A percentile compares a stretch with the other conserved stretches of the same genome.
Conservation (phyloP, 2,113 vertebrate species). For the Forbesichthys papilliferus region DNA sequence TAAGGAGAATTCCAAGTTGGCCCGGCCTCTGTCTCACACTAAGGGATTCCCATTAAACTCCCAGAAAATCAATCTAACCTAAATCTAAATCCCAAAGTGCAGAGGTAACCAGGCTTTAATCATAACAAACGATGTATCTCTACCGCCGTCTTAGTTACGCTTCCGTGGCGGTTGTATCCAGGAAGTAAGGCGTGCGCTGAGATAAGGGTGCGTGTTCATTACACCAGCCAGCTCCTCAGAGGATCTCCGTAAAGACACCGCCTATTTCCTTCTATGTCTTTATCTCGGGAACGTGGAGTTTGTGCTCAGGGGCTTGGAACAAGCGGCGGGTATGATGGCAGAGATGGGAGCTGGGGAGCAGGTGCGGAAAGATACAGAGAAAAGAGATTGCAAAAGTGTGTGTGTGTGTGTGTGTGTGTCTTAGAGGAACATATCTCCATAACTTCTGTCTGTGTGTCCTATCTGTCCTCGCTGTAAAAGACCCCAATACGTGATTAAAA, state of each 20-base stretch:
- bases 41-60: constrained; percentile 2
- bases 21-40: not conserved
- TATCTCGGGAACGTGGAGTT: too few relatives aligned
- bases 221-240: constrained; percentile 12
- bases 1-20: not conserved
- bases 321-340: too few relatives aligned
- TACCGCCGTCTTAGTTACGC: constrained; percentile 28
- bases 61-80: not conserved
- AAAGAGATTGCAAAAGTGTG: not conserved
- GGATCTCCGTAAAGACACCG: constrained; percentile 20
- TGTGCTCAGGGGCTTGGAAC: too few relatives aligned
- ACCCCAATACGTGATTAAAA: not conserved
- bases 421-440: not conserved
- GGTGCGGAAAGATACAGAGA: too few relatives aligned
- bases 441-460: not conserved
- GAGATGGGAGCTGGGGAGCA: too few relatives aligned
- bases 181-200: constrained; percentile 20
- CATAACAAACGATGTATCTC: constrained; percentile 21
- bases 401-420: constrained; percentile 8
- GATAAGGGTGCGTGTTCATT: constrained; percentile 45
- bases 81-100: not conserved
- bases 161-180: constrained; percentile 30
- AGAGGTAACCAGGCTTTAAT: not conserved
- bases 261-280: not conserved
- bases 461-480: not conserved